A percentile compares a stretch with the other conserved stretches of the same genome.
These are phyloP conservation scores for Brachypteracias leptosomus DNA, from an alignment of 2,113 vertebrate genomes.

Conservation along the genomic window DNA sequence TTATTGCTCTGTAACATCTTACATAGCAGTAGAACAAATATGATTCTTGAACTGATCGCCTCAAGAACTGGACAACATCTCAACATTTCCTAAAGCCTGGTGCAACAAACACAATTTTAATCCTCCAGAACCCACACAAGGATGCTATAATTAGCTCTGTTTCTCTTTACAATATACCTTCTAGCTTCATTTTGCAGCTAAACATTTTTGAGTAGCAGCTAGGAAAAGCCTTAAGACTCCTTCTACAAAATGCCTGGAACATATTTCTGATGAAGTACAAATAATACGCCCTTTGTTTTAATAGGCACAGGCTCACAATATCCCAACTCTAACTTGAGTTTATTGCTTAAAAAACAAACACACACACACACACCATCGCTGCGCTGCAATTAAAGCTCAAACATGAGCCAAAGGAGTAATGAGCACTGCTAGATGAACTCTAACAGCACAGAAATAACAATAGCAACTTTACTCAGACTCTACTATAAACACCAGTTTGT, in stretches of 20 bases:
- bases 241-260: neutral
- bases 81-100: neutral
- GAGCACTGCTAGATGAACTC: neutral
- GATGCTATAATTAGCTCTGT: neutral
- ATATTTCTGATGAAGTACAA: neutral
- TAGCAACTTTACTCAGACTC: neutral
- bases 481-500: neutral
- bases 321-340: neutral
- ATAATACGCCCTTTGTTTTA: neutral
- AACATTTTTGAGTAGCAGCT: neutral
- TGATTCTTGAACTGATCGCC: neutral
- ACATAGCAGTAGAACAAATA: neutral
- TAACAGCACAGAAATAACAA: neutral
- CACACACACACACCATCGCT: too few species aligned
- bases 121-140: neutral
- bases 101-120: neutral
- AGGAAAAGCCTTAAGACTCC: neutral
- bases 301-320: neutral
- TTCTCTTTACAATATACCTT: neutral
- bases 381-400: neutral
- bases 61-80: neutral
- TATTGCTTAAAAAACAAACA: neutral
- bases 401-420: neutral
- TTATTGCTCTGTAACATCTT: neutral
- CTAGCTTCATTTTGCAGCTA: neutral